Conservation (phyloP, 2,888 invertebrate species). For the Morpho helenor region DNA sequence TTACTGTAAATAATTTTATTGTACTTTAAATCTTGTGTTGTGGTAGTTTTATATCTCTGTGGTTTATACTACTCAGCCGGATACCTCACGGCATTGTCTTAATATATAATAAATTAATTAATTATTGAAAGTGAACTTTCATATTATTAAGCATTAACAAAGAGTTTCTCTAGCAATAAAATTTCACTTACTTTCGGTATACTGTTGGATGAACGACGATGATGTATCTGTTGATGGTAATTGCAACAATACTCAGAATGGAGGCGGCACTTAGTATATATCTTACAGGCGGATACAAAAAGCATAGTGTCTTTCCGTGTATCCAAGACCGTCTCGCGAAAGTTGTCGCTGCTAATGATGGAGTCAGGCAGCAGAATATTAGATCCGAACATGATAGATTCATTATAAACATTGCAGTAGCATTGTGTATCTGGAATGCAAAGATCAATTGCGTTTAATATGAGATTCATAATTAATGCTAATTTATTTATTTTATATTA, state of each 20-base stretch:
- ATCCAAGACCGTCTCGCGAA: constrained; percentile 86
- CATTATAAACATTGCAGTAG: constrained; percentile 91
- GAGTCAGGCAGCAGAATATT: constrained; percentile 88
- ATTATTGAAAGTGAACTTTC: too few species aligned
- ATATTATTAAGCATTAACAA: too few species aligned
- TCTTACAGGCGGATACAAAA: constrained; percentile 85
- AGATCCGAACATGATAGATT: constrained; percentile 88
- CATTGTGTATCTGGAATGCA: constrained; percentile 84
- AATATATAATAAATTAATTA: too few species aligned
- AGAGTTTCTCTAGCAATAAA: too few species aligned
- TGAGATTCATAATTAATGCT: too few species aligned
- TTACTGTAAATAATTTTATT: too few species aligned
- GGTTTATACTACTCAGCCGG: too few species aligned
- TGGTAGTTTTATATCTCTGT: too few species aligned
- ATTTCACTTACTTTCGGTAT: constrained; percentile 84
- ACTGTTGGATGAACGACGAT: constrained; percentile 89
- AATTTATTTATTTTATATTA: too few species aligned
- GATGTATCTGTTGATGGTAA: constrained; percentile 90
- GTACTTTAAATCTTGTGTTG: too few species aligned
- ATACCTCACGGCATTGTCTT: too few species aligned
- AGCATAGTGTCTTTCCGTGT: constrained; percentile 84
- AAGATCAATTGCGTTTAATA: too few species aligned
- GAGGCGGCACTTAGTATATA: constrained; percentile 89
- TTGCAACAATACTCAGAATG: constrained; percentile 87
- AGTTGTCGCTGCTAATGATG: constrained; percentile 87